A percentile compares a stretch with the other conserved stretches of the same genome.
These are phyloP conservation scores for Gallinago solitaria DNA, from an alignment of 2,797 vertebrate species.

Conservation along the genomic window DNA sequence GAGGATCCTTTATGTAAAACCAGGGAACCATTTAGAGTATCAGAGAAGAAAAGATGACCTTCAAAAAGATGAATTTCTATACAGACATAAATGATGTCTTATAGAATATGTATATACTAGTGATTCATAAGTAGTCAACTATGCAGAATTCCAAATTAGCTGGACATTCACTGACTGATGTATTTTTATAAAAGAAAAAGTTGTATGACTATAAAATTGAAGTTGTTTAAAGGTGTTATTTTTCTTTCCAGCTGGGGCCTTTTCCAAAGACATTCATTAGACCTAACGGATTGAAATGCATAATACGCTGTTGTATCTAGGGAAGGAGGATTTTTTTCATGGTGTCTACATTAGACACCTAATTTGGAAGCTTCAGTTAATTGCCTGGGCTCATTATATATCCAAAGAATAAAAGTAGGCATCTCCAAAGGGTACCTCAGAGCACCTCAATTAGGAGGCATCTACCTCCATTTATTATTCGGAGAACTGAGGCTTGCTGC, in stretches of 20 bases:
- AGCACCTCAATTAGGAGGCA: constrained; percentile 1
- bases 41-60: neutral
- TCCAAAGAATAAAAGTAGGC: constrained; percentile 17
- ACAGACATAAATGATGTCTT: neutral
- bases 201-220: neutral
- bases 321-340: neutral
- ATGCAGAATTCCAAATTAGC: neutral
- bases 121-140: constrained; percentile 12
- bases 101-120: constrained; percentile 8
- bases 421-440: constrained; percentile 24
- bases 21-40: neutral
- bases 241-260: neutral
- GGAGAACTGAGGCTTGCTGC: neutral
- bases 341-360: neutral
- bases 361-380: constrained; percentile 24
- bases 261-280: constrained; percentile 1
- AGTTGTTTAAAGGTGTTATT: neutral
- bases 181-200: neutral
- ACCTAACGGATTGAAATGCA: neutral
- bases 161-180: neutral
- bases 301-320: neutral
- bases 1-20: neutral
- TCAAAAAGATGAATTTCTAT: constrained; percentile 2
- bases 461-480: neutral
- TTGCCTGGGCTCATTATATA: constrained; percentile 23